phyloP scores from a whole-genome alignment of 2,113 vertebrate species.

The Rhipidura dahli region DNA sequence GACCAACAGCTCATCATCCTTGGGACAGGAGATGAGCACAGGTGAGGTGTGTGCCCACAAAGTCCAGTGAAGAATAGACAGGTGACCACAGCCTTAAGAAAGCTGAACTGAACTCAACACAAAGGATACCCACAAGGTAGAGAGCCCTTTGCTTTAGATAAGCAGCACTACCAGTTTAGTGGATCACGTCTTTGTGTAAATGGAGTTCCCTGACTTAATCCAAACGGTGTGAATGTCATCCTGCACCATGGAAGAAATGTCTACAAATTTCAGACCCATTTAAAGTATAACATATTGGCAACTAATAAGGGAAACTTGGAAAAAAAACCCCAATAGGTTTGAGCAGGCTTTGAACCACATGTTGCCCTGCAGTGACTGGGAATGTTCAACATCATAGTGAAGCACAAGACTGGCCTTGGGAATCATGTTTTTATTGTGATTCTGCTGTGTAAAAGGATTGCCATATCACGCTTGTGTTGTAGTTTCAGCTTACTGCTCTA shows the following conservation, averaged over 20 bases:
- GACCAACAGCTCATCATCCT: not conserved
- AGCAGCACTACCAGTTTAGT: not conserved
- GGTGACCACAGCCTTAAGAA: not conserved
- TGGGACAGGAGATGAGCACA: not conserved
- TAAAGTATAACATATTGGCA: not conserved
- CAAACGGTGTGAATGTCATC: not conserved
- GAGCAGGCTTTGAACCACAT: not conserved
- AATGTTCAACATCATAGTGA: not conserved
- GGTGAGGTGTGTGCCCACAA: not conserved
- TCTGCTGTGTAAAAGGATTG: not conserved
- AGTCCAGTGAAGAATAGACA: not conserved
- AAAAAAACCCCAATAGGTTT: not conserved
- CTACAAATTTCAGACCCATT: not conserved
- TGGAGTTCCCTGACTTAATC: not conserved
- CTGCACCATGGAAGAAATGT: not conserved
- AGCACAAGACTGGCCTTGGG: not conserved
- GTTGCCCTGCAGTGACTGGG: not conserved
- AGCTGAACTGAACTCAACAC: not conserved
- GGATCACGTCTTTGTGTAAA: not conserved
- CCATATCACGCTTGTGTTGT: not conserved
- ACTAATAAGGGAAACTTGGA: not conserved
- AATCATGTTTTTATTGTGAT: not conserved
- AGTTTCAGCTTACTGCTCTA: not conserved
- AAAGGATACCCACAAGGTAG: not conserved
- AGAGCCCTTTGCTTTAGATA: not conserved